Conservation (phyloP, 2,797 vertebrate species). For the Clarias fuscus region DNA sequence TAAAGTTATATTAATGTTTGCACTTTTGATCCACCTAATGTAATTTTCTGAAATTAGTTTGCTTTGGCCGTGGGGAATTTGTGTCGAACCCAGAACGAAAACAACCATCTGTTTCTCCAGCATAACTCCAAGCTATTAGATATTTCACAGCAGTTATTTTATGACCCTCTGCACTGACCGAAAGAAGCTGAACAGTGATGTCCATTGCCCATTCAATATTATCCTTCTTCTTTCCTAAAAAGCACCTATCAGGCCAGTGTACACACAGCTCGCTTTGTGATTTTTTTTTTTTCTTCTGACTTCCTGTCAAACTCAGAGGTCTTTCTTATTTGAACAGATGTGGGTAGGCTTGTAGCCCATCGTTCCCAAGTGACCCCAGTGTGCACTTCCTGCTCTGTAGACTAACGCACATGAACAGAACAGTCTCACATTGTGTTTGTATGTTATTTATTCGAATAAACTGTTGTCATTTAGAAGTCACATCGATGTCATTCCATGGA, state of each 20-base stretch:
- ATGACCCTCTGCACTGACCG: constrained; percentile 29
- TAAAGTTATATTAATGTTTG: constrained; percentile 12
- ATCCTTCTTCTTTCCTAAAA: constrained; percentile 49
- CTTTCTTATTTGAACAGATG: constrained; percentile 81
- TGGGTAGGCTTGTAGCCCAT: constrained; percentile 70
- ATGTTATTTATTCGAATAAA: constrained; percentile 50
- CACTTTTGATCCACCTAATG: constrained; percentile 28
- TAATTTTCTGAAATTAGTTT: constrained; percentile 36
- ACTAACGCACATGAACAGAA: constrained; percentile 76
- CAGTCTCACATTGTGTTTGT: constrained; percentile 75
- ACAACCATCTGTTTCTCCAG: constrained; percentile 30
- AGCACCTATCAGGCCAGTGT: constrained; percentile 49
- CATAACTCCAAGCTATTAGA: constrained; percentile 20
- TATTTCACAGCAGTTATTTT: constrained; percentile 34
- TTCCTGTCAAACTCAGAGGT: constrained; percentile 64
- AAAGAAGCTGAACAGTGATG: constrained; percentile 42
- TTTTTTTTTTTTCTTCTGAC: constrained; percentile 43
- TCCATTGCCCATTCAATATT: constrained; percentile 47
- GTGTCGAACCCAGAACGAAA: constrained; percentile 21
- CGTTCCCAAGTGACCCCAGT: constrained; percentile 69
- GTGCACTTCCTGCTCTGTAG: constrained; percentile 79
- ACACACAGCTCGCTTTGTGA: constrained; percentile 49
- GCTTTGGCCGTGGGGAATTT: constrained; percentile 16
- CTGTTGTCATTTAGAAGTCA: constrained; percentile 43
- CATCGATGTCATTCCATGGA: background rate